Evolutionary conservation across 1,140 invertebrate genomes (phyloP).

Genomic region (Drosophila auraria): DNA sequence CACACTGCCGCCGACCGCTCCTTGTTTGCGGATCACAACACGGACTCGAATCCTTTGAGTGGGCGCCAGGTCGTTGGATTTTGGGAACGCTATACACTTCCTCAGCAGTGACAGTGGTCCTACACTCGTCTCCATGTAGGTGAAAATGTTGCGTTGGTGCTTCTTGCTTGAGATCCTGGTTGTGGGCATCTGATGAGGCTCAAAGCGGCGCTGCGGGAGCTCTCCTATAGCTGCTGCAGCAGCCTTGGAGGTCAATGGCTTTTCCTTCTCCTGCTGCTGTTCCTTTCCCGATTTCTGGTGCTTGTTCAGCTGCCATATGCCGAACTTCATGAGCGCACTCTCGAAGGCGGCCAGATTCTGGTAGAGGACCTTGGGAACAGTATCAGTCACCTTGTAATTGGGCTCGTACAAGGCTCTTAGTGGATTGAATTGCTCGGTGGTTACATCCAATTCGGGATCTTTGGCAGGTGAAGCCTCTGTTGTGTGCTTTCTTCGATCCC

Average conservation of each 20-base stretch:
- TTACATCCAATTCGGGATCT: conserved; percentile 86
- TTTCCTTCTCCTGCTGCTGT: conserved; percentile 1
- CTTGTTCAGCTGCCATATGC: conserved; percentile 69
- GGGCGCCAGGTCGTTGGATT: background rate
- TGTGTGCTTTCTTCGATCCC: background rate
- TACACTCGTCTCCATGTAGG: conserved; percentile 87
- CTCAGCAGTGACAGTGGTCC: conserved; percentile 89
- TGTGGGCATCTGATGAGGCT: conserved; percentile 72
- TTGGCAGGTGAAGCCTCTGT: background rate
- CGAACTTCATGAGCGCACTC: conserved; percentile 64
- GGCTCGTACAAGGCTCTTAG: conserved; percentile 88
- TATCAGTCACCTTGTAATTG: conserved; percentile 86
- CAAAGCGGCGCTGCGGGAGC: conserved; percentile 50
- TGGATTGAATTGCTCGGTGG: conserved; percentile 89
- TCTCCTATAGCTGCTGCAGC: background rate
- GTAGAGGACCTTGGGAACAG: conserved; percentile 69
- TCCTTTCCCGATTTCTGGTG: conserved; percentile 31
- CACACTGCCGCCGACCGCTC: conserved; percentile 90
- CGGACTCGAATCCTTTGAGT: conserved; percentile 87
- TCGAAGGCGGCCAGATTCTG: conserved; percentile 82
- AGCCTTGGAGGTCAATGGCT: conserved; percentile 27
- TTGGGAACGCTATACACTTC: conserved; percentile 86
- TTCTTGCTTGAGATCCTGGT: conserved; percentile 58
- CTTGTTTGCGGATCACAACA: conserved; percentile 88
- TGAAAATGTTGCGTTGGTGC: conserved; percentile 87